These are phyloP conservation scores for Temnothorax rugatulus DNA, from an alignment of 2,888 invertebrate species.

Conservation along the genomic window DNA sequence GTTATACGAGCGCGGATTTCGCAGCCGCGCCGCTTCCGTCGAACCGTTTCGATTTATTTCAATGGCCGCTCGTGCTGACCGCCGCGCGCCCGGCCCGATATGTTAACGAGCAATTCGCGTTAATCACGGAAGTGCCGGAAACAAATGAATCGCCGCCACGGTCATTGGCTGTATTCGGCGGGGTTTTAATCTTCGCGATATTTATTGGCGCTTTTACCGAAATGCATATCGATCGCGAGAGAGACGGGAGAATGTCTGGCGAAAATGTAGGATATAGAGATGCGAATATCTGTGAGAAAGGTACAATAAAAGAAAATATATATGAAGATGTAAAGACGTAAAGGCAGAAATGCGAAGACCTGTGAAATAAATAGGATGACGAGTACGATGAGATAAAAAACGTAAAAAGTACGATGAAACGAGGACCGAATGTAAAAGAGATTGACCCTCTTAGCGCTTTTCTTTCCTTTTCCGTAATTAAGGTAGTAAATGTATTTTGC, in stretches of 20 bases:
- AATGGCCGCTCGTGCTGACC: background rate
- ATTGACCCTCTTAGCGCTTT: constrained; percentile 19
- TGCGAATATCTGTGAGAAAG: background rate
- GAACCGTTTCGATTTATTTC: constrained; percentile 42
- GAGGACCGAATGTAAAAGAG: constrained; percentile 6
- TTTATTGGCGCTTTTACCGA: constrained; percentile 4
- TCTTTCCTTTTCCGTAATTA: constrained; percentile 26
- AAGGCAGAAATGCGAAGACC: background rate
- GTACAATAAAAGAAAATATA: background rate
- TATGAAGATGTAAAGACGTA: background rate
- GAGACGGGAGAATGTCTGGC: too few relatives aligned
- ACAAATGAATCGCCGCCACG: constrained; percentile 12
- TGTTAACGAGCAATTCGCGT: constrained; percentile 37
- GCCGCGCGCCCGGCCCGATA: background rate
- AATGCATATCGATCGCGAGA: too few relatives aligned
- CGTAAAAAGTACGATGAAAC: background rate
- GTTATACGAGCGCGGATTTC: constrained; percentile 53
- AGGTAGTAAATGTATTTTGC: constrained; percentile 2
- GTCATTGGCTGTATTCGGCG: background rate
- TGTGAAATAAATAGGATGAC: background rate
- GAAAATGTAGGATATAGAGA: background rate
- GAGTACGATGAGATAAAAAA: background rate
- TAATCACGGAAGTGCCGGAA: constrained; percentile 8
- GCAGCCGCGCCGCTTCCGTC: background rate
- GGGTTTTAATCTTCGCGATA: constrained; percentile 6